Percentiles rank a stretch among this genome's conserved stretches.
phyloP scores from a whole-genome alignment of 92 coral and sea anemone species.

The Phenganax marumi region DNA sequence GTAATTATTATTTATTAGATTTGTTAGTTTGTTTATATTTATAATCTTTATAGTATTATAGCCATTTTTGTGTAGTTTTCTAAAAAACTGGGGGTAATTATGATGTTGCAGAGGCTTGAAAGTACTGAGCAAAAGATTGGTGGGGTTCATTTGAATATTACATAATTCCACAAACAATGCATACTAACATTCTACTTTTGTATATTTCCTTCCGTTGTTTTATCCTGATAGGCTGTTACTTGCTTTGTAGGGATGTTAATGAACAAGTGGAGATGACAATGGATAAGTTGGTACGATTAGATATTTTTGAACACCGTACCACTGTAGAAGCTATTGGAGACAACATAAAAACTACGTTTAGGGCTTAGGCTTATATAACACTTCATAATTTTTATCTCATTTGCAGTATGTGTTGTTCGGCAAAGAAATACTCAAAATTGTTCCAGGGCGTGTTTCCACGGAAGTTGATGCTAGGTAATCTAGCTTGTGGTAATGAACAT shows the following conservation, averaged over 20 bases:
- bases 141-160: conserved; percentile 28
- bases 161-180: conserved; percentile 5
- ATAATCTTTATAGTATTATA: background rate
- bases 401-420: conserved; percentile 89
- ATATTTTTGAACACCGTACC: no score
- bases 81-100: background rate
- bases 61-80: background rate
- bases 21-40: background rate
- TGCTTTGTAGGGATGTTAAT: conserved; percentile 63
- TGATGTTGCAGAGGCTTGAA: background rate
- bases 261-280: conserved; percentile 85
- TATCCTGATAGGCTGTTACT: background rate
- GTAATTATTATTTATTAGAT: background rate
- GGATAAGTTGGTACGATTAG: conserved; percentile 80
- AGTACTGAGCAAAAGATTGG: background rate
- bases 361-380: no score
- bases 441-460: conserved; percentile 95
- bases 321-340: background rate
- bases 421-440: conserved; percentile 77
- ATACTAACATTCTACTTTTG: no score
- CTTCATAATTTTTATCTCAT: conserved; percentile 8
- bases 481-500: background rate
- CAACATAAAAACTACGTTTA: background rate
- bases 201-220: no score
- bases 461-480: conserved; percentile 98